Evolutionary conservation across 2,888 invertebrate species (phyloP).

Genomic region (Tortricodes alternella): DNA sequence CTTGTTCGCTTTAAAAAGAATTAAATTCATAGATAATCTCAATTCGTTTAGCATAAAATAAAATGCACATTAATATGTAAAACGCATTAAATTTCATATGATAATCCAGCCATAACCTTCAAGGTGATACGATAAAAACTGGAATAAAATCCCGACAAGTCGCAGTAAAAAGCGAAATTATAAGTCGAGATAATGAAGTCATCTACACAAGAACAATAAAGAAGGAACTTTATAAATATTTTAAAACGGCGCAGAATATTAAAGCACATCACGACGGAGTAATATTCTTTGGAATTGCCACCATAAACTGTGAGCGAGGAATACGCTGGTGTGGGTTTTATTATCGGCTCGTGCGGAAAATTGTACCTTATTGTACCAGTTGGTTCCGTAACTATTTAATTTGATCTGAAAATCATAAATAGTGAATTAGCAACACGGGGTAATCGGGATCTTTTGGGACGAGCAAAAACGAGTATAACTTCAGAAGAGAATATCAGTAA

Average conservation of each 20-base stretch:
- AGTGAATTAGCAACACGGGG: too few species aligned
- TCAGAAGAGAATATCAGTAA: too few species aligned
- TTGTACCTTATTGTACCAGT: constrained; percentile 10
- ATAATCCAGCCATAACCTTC: constrained; percentile 14
- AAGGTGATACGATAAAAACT: constrained; percentile 22
- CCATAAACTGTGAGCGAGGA: constrained; percentile 72
- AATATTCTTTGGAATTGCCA: constrained; percentile 71
- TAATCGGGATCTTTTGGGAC: too few species aligned
- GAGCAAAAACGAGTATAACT: too few species aligned
- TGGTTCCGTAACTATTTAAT: constrained; percentile 14
- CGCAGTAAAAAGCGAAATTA: constrained; percentile 27
- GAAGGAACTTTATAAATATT: constrained; percentile 74
- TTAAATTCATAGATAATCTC: too few species aligned
- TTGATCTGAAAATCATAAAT: not conserved
- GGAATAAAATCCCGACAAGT: constrained; percentile 25
- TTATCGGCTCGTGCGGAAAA: constrained; percentile 66
- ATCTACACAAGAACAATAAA: constrained; percentile 44
- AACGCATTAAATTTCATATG: constrained; percentile 26
- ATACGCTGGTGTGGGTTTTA: constrained; percentile 77
- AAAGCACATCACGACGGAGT: constrained; percentile 68
- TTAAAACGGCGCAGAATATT: constrained; percentile 75
- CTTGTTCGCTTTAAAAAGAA: too few species aligned
- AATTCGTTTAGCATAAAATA: constrained; percentile 13
- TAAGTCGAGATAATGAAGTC: constrained; percentile 48
- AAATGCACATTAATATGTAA: constrained; percentile 22